Conservation (phyloP, 2,113 vertebrate genomes). For the Alaudala cheleensis region DNA sequence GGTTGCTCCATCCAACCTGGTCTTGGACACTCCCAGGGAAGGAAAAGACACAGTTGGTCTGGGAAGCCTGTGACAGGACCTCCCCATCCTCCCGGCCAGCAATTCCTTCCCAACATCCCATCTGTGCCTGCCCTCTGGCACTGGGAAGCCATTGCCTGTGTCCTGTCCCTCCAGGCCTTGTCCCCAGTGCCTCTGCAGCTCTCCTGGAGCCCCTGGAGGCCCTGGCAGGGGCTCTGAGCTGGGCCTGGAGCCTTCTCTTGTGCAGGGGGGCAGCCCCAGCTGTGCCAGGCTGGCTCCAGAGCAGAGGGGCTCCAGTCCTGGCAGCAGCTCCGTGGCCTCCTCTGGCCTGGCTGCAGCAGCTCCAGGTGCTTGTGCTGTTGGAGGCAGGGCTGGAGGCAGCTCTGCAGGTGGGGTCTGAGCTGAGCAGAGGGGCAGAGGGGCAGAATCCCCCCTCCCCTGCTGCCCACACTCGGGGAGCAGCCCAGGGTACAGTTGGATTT, state of each 20-base stretch:
- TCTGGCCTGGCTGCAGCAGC: not conserved
- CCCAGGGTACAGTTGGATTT: not conserved
- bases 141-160: not conserved
- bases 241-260: not conserved
- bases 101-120: not conserved
- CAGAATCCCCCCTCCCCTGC: not conserved
- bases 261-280: not conserved
- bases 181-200: not conserved
- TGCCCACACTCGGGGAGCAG: not conserved
- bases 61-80: not conserved
- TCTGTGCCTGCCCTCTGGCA: not conserved
- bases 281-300: not conserved
- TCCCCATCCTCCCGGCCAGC: rapidly evolving
- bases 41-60: not conserved
- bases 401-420: not conserved
- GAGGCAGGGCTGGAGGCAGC: not conserved
- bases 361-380: not conserved
- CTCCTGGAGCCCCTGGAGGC: not conserved
- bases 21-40: not conserved
- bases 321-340: not conserved
- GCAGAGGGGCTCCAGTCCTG: not conserved
- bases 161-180: not conserved
- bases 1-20: rapidly evolving
- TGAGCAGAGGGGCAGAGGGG: not conserved
- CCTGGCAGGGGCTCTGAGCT: not conserved